These are phyloP conservation scores for Synanthedon formicaeformis DNA, from an alignment of 2,888 invertebrate genomes.

Conservation along the genomic window DNA sequence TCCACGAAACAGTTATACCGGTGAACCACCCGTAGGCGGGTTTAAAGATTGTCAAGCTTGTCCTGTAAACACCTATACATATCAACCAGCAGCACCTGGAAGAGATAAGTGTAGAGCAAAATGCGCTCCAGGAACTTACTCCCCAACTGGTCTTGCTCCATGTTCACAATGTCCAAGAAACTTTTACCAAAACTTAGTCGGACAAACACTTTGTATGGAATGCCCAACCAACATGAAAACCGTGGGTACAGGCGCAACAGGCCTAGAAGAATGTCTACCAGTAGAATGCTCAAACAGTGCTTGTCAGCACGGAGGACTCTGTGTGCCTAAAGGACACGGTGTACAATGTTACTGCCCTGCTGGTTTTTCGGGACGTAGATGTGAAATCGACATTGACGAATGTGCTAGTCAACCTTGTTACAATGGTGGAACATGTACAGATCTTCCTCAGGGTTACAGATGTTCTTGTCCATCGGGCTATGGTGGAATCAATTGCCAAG, in stretches of 20 bases:
- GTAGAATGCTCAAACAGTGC: slow-evolving; percentile 89
- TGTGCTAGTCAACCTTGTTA: slow-evolving; percentile 95
- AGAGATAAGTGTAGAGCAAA: slow-evolving; percentile 87
- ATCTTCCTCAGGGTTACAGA: slow-evolving; percentile 91
- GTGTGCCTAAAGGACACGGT: slow-evolving; percentile 89
- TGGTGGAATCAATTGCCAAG: slow-evolving; percentile 94
- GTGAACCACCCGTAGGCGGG: slow-evolving; percentile 88
- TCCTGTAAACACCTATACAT: slow-evolving; percentile 89
- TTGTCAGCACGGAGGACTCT: slow-evolving; percentile 92
- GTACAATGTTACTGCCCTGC: slow-evolving; percentile 94
- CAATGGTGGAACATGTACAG: slow-evolving; percentile 92
- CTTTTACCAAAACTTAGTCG: slow-evolving; percentile 89
- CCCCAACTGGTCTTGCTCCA: slow-evolving; percentile 92
- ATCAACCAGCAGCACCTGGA: slow-evolving; percentile 89
- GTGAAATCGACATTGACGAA: slow-evolving; percentile 95
- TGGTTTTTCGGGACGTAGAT: slow-evolving; percentile 92
- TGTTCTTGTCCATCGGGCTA: slow-evolving; percentile 91
- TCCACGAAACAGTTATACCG: slow-evolving; percentile 90
- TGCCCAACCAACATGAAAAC: slow-evolving; percentile 94
- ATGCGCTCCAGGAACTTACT: slow-evolving; percentile 91
- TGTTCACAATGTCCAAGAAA: slow-evolving; percentile 93
- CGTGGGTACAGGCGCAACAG: slow-evolving; percentile 80
- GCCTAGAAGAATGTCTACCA: slow-evolving; percentile 87
- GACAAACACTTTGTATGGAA: slow-evolving; percentile 88
- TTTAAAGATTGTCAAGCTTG: slow-evolving; percentile 95